Base-by-base conservation (phyloP, 2,113 vertebrate genomes). In the Australoheros scitulus region DNA sequence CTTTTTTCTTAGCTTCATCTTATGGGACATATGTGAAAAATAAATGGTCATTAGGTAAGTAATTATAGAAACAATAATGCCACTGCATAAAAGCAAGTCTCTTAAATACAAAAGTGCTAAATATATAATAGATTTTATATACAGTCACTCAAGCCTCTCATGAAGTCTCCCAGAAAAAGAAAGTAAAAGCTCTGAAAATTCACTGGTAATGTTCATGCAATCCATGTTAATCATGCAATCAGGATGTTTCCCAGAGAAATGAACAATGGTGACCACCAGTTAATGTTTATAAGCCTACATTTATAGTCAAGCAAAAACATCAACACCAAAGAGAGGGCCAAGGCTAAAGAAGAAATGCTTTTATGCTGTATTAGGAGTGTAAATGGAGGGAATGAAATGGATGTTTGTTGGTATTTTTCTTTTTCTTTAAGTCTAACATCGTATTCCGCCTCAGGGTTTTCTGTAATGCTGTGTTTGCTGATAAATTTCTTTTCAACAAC, bases 301-400 rank as follows among this genome's bases (percentile, higher is more conserved):
- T 55, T 26, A 78, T 36, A 20, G 14, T 76, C 7, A 22, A 52
- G 0, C 20, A 61, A 76, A 72, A 4, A 79, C 6, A 74, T 34
- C 26, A 47, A 56, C 43, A 57, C 15, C 26, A 9, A 36, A 32
- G 9, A 61, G 56, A 52, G 13, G 1, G 4, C 18, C 11, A 3
- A 60, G 22, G 63, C 56, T 29, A 56, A 10, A 43, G 11, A 15
- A 38, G 3, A 34, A 3, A 2, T 58, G 22, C 58, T 63, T 76
- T 22, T 8, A 60, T 32, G 38, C 11, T 17, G 6, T 36, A 72
- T 20, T 58, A 14, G 2, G 8, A 15, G 17, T 2, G 0, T 20
- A 10, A 70, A 81, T 17, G 24, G 60, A 68, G 61, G 80, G 55
- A 74, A n/a, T 52, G 2, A 63, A 84, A 72, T 58, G 9, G 26